Evolutionary conservation across 1,140 invertebrate genomes (phyloP).

Genomic region (Drosophila elegans): DNA sequence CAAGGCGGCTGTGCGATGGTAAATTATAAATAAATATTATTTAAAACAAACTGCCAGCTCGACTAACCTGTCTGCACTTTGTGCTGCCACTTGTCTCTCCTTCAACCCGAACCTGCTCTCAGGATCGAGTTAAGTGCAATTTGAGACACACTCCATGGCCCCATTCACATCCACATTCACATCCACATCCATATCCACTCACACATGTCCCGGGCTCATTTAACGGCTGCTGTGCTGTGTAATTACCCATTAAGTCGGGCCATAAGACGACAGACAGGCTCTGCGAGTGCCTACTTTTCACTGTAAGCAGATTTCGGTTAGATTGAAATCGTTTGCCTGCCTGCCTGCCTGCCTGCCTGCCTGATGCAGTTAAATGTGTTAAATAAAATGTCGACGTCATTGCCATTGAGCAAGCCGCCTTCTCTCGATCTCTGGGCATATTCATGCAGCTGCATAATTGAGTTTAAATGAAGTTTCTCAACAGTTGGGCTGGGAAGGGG

Average conservation of each 20-base stretch:
- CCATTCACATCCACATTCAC: slow-evolving; percentile 9
- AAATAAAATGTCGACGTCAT: slow-evolving; percentile 78
- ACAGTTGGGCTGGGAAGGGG: not conserved
- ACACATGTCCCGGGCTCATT: slow-evolving; percentile 48
- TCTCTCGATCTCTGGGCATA: no score
- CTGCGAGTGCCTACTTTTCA: slow-evolving; percentile 61
- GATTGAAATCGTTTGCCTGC: slow-evolving; percentile 57
- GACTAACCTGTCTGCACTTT: slow-evolving; percentile 81
- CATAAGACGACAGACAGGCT: slow-evolving; percentile 40
- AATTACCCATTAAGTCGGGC: slow-evolving; percentile 75
- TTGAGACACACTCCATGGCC: slow-evolving; percentile 36
- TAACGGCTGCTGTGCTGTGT: slow-evolving; percentile 70
- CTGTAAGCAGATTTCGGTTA: slow-evolving; percentile 69
- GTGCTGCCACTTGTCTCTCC: slow-evolving; percentile 44
- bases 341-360: slow-evolving; percentile 48
- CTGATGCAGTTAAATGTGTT: slow-evolving; percentile 74
- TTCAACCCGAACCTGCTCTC: slow-evolving; percentile 10
- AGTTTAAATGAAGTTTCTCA: slow-evolving; percentile 64
- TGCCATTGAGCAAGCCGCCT: slow-evolving; percentile 44
- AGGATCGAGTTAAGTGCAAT: slow-evolving; percentile 71
- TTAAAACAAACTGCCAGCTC: slow-evolving; percentile 76
- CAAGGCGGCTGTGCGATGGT: slow-evolving; percentile 1
- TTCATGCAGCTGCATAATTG: slow-evolving; percentile 65
- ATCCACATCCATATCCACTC: not conserved
- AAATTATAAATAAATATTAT: slow-evolving; percentile 81